These are phyloP conservation scores for Pyrrhosoma nymphula DNA, from an alignment of 2,888 invertebrate species.

Conservation along the genomic window DNA sequence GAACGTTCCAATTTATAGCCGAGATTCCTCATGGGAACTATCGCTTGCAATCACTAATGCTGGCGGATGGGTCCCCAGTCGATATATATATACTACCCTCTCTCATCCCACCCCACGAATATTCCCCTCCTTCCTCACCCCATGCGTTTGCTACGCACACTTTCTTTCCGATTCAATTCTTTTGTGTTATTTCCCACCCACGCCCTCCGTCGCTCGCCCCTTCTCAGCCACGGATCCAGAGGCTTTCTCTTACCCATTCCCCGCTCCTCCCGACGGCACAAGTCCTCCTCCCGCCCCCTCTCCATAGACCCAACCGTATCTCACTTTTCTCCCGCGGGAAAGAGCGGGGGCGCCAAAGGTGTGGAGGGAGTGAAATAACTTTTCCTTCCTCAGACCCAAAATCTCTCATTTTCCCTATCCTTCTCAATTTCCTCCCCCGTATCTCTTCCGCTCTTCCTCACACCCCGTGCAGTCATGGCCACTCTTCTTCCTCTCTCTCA, in stretches of 20 bases:
- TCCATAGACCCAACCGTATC: not conserved
- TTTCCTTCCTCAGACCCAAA: not conserved
- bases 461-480: not conserved
- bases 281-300: not conserved
- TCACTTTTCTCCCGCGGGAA: slow-evolving; percentile 6
- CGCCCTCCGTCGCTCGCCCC: not conserved
- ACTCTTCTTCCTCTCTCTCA: not conserved
- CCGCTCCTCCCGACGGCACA: not conserved
- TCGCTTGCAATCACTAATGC: slow-evolving; percentile 29
- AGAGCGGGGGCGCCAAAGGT: not conserved
- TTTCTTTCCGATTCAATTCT: not conserved
- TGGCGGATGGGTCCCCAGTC: slow-evolving; percentile 16
- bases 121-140: not conserved
- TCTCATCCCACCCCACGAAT: not conserved
- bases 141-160: not conserved
- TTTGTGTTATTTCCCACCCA: not conserved
- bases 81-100: not conserved
- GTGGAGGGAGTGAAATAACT: not conserved
- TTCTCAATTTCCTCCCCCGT: slow-evolving; percentile 10
- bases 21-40: slow-evolving; percentile 23
- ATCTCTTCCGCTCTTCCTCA: not conserved
- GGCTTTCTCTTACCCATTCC: not conserved
- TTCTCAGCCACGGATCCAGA: no score
- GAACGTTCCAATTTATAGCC: not conserved
- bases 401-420: slow-evolving; percentile 31